Base-by-base conservation (phyloP, 2,113 vertebrate species). In the Entomyzon cyanotis region DNA sequence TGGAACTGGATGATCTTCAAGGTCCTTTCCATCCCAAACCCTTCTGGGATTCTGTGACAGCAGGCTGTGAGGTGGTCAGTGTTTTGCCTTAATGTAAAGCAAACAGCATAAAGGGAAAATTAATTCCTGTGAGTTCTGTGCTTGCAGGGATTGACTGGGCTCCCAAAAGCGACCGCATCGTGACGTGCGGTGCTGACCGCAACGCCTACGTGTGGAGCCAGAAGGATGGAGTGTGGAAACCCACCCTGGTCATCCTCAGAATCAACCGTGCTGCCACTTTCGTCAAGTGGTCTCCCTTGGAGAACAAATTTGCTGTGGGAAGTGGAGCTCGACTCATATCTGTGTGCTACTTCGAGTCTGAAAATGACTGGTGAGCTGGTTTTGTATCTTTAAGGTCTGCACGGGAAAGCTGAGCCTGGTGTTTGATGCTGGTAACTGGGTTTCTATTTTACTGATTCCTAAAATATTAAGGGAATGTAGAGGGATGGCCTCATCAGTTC, bases 141-240 rank as follows among this genome's bases (percentile, higher is more conserved):
- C 41, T 76, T 93, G 46, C 85, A 99, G 99, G 99, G 39, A 99
- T 99, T 24, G 99, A 99, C 97, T 99, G 99, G 99, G 99, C 99
- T 97, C 99, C 99, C 76, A 99, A 99, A 97, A 99, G 99, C 5
- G 99, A 99, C 91, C 99, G 99, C 76, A 99, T 99, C 24, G 99
- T 99, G 87, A 99, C 99, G 15, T 99, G 99, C 2, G 99, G 99
- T 12, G 99, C 99, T 0, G 99, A 99, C 97, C 99, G 99, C 23
- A 99, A 99, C 8, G 99, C 99, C 82, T 99, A 99, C 1, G 99
- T 99, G 92, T 99, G 99, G 99, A 99, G 99, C 94, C 99, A 99
- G 97, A 99, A 99, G 75, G 99, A 99, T 4, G 99, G 99, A 0
- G 97, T 99, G 52, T 99, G 99, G 99, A 99, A 99, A 93, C 99